Conservation (phyloP, 2,113 vertebrate species). For the Xiphophorus maculatus region DNA sequence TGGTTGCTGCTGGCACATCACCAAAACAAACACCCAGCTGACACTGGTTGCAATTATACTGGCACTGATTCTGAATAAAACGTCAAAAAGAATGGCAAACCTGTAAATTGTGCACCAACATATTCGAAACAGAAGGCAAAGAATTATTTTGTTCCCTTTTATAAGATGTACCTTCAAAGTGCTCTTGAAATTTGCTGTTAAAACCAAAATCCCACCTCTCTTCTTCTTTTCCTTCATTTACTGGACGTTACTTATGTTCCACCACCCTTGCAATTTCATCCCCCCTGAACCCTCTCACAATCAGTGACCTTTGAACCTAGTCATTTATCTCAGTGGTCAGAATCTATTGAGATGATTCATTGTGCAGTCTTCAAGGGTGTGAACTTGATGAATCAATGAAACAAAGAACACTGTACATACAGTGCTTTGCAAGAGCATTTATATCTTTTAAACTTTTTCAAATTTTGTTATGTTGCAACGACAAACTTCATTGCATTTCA, state of each 20-base stretch:
- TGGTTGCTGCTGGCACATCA: constrained; percentile 52
- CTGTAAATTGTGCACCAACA: constrained; percentile 48
- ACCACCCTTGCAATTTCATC: constrained; percentile 55
- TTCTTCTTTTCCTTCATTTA: constrained; percentile 31
- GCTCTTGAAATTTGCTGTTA: background rate
- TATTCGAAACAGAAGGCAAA: constrained; percentile 20
- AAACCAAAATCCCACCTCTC: constrained; percentile 22
- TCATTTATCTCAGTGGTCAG: constrained; percentile 63
- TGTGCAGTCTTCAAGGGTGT: constrained; percentile 48
- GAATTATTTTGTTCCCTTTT: background rate
- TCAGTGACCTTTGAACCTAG: constrained; percentile 57
- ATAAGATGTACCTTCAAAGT: constrained; percentile 31
- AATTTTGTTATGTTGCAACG: background rate
- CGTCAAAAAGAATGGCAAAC: constrained; percentile 41
- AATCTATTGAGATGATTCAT: constrained; percentile 60
- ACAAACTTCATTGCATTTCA: background rate
- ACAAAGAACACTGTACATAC: constrained; percentile 15
- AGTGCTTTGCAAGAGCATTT: background rate
- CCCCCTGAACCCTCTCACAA: constrained; percentile 33
- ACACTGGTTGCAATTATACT: constrained; percentile 56
- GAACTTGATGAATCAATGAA: constrained; percentile 45
- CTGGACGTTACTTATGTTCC: constrained; percentile 28
- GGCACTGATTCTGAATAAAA: constrained; percentile 51
- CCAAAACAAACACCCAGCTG: constrained; percentile 65
- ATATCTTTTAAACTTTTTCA: background rate